Conservation (phyloP, 1,140 invertebrate genomes). For the Brachionus manjavacas region DNA sequence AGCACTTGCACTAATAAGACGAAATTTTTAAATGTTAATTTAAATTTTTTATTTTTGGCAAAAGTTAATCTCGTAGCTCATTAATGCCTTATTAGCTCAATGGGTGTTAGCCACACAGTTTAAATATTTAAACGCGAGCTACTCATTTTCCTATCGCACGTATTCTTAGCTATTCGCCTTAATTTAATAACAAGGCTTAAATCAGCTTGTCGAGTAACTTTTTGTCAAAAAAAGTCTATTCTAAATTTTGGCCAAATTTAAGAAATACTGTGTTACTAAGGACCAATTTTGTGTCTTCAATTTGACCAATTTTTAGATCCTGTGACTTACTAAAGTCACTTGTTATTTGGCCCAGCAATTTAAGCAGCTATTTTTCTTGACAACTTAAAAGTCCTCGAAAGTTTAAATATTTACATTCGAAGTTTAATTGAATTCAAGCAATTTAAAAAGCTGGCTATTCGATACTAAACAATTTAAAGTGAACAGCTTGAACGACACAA, state of each 20-base stretch:
- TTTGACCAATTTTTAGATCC: background rate
- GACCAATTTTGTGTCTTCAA: background rate
- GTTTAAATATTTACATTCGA: background rate
- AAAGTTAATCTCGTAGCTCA: background rate
- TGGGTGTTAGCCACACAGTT: background rate
- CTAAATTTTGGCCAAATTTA: background rate
- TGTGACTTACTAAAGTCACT: background rate
- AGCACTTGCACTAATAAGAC: background rate
- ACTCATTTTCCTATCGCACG: background rate
- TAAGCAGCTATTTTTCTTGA: background rate
- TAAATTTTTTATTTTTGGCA: background rate
- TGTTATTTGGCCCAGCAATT: background rate
- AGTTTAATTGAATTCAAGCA: background rate
- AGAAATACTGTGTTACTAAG: background rate
- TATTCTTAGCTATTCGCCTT: background rate
- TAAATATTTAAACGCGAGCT: background rate
- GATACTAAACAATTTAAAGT: background rate
- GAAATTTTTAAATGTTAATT: background rate
- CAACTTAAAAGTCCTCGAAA: background rate
- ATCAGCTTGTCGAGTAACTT: background rate
- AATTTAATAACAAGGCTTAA: background rate
- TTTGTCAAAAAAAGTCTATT: background rate
- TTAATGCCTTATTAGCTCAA: background rate
- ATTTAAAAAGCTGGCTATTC: background rate
- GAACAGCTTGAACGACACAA: background rate